Percentiles rank a stretch among this genome's conserved stretches.
phyloP scores from a whole-genome alignment of 2,113 vertebrate species.

The Tor tambroides region DNA sequence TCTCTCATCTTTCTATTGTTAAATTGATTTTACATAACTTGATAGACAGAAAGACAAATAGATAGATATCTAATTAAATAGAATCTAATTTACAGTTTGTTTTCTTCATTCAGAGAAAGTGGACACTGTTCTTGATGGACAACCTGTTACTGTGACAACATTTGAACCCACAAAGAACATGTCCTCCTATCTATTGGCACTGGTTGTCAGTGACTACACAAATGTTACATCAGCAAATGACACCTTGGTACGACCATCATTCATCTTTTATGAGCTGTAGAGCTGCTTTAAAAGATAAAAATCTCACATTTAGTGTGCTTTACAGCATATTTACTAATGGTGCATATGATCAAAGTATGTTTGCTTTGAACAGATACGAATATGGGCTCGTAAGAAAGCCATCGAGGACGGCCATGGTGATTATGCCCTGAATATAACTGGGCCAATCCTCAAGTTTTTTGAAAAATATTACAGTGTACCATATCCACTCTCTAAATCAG shows the following conservation, averaged over 20 bases:
- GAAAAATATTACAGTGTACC: constrained; percentile 70
- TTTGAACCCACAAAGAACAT: constrained; percentile 81
- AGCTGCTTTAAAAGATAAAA: not conserved
- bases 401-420: constrained; percentile 65
- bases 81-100: not conserved
- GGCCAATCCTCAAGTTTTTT: constrained; percentile 82
- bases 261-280: not conserved
- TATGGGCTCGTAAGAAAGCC: constrained; percentile 86
- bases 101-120: constrained; percentile 56
- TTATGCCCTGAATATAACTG: constrained; percentile 78
- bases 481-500: constrained; percentile 86
- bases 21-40: no score
- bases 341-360: not conserved
- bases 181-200: constrained; percentile 90
- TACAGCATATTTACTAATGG: not conserved
- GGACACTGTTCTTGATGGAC: not conserved
- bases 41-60: no score
- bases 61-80: not conserved
- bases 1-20: no score
- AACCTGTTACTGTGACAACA: constrained; percentile 57
- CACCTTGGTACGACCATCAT: constrained; percentile 68
- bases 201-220: constrained; percentile 80
- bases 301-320: not conserved
- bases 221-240: fast-evolving
- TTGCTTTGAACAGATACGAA: constrained; percentile 78